Conservation (phyloP, 2,888 invertebrate genomes). For the Andrena dorsata region DNA sequence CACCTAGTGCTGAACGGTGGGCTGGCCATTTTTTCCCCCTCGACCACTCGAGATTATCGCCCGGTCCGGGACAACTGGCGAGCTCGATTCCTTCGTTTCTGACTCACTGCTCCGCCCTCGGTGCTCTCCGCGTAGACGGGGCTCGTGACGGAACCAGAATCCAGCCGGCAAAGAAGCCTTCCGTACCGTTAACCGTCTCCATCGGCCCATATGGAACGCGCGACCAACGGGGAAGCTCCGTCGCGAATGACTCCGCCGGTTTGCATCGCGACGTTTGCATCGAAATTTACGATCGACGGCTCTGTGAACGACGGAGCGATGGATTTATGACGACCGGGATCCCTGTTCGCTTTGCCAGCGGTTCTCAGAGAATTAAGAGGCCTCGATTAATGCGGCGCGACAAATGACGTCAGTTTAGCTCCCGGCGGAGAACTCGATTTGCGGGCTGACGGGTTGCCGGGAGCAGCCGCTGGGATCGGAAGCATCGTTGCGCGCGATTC, state of each 20-base stretch:
- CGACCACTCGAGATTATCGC: constrained; percentile 67
- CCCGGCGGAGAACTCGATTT: not conserved
- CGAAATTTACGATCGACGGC: not conserved
- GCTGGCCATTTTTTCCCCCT: constrained; percentile 61
- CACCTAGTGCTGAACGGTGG: constrained; percentile 63
- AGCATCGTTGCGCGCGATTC: constrained; percentile 3
- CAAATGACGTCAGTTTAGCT: not conserved
- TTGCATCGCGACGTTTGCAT: no score
- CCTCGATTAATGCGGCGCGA: not conserved
- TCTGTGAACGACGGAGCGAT: no score
- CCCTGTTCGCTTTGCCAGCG: no score
- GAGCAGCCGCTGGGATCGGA: constrained; percentile 13
- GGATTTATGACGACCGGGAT: no score
- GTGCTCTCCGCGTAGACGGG: constrained; percentile 41
- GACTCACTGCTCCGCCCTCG: constrained; percentile 68
- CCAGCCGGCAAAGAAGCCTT: constrained; percentile 25
- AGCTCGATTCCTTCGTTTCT: constrained; percentile 54
- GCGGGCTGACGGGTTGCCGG: not conserved
- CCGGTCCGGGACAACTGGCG: constrained; percentile 48
- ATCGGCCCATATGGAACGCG: not conserved
- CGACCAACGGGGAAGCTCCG: not conserved
- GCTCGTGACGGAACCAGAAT: constrained; percentile 38
- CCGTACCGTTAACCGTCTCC: constrained; percentile 31
- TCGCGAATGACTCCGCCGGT: no score
- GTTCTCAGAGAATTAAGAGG: not conserved